These are phyloP conservation scores for Cheilinus undulatus DNA, from an alignment of 2,113 vertebrate genomes.

Conservation along the genomic window DNA sequence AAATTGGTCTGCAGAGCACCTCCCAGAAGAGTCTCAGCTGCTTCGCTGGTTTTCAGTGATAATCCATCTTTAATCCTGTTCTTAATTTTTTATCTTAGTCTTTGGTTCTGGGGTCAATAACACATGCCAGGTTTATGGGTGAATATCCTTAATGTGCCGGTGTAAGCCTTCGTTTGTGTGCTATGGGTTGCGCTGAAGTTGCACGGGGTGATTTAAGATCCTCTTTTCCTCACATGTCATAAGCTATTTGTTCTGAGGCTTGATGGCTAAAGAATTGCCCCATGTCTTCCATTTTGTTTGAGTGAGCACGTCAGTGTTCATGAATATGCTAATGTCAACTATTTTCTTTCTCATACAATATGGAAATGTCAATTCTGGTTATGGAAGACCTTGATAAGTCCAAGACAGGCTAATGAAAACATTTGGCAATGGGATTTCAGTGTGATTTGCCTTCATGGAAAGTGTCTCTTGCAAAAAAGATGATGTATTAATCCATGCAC, in stretches of 20 bases:
- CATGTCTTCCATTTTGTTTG: conserved; percentile 59
- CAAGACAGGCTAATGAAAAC: conserved; percentile 24
- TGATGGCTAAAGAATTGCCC: conserved; percentile 45
- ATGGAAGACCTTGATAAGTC: conserved; percentile 55
- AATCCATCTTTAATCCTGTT: conserved; percentile 78
- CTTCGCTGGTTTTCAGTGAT: conserved; percentile 58
- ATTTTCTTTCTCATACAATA: conserved; percentile 46
- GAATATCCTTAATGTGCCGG: conserved; percentile 12
- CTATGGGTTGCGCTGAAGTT: conserved; percentile 9
- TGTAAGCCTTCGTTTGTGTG: neutral
- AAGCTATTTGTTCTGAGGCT: conserved; percentile 51
- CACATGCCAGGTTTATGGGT: conserved; percentile 42
- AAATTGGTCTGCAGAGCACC: conserved; percentile 35
- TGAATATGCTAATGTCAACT: conserved; percentile 65
- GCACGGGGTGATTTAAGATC: conserved; percentile 29
- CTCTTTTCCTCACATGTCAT: conserved; percentile 58
- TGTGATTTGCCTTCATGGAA: conserved; percentile 22
- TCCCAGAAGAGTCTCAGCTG: conserved; percentile 52
- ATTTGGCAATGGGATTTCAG: conserved; percentile 27
- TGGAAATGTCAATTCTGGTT: conserved; percentile 54
- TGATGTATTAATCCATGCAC: neutral
- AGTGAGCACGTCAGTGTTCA: conserved; percentile 52
- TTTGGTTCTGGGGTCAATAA: conserved; percentile 32
- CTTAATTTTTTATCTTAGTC: conserved; percentile 62
- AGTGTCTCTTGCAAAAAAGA: conserved; percentile 36